Conservation (phyloP, 2,888 invertebrate species). For the Melolontha melolontha region DNA sequence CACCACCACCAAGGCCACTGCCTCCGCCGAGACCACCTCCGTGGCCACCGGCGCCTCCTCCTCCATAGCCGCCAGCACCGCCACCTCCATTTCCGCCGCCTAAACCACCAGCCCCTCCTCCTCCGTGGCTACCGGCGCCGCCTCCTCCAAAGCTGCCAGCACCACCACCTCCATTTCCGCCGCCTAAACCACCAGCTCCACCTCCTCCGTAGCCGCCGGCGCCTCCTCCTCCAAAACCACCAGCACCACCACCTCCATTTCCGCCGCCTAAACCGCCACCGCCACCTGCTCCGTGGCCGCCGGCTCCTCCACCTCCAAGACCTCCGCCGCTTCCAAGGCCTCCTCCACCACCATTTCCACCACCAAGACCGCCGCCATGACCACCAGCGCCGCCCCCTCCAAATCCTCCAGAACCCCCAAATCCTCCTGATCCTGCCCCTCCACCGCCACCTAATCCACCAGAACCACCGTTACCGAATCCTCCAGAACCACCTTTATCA, state of each 20-base stretch:
- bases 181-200: constrained; percentile 65
- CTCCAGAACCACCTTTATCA: constrained; percentile 56
- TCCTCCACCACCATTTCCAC: constrained; percentile 16
- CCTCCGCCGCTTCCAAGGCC: constrained; percentile 34
- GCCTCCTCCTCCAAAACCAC: constrained; percentile 42
- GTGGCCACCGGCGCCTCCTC: constrained; percentile 45
- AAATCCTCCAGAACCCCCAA: constrained; percentile 22
- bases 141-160: constrained; percentile 39
- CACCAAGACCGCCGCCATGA: constrained; percentile 42
- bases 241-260: constrained; percentile 18
- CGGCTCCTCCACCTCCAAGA: constrained; percentile 42
- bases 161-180: constrained; percentile 7
- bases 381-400: constrained; percentile 22
- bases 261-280: constrained; percentile 7
- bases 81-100: constrained; percentile 42
- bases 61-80: constrained; percentile 27
- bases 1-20: constrained; percentile 5
- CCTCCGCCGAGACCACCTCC: constrained; percentile 35
- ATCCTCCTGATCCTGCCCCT: constrained; percentile 20
- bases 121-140: constrained; percentile 43
- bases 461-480: constrained; percentile 65
- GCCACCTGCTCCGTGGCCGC: constrained; percentile 53
- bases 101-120: constrained; percentile 64
- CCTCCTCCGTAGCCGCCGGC: constrained; percentile 41
- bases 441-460: constrained; percentile 58